These are phyloP conservation scores for Platyrinchus mystaceus DNA, from an alignment of 2,797 vertebrate species.

Conservation along the genomic window DNA sequence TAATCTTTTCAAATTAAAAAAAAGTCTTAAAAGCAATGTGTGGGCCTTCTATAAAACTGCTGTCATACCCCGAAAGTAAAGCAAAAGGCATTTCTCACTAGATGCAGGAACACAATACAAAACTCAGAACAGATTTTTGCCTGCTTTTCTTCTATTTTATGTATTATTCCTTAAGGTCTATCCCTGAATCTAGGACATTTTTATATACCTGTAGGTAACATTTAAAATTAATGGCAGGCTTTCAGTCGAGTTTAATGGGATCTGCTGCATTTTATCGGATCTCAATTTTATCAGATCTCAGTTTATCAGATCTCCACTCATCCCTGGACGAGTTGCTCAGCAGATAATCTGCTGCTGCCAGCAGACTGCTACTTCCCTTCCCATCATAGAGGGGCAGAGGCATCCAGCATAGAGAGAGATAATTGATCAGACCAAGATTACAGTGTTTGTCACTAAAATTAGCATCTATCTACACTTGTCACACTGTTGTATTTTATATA, in stretches of 20 bases:
- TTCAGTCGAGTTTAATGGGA: constrained; percentile 18
- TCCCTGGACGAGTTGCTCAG: background rate
- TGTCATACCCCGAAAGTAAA: background rate
- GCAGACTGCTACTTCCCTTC: background rate
- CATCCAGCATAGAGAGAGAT: background rate
- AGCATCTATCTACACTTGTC: background rate
- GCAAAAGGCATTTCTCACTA: constrained; percentile 1
- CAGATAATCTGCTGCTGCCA: background rate
- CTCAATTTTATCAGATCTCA: background rate
- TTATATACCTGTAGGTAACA: constrained; percentile 27
- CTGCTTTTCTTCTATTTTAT: constrained; percentile 32
- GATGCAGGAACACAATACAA: background rate
- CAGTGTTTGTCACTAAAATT: constrained; percentile 10
- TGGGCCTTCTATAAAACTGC: background rate
- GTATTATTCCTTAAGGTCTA: constrained; percentile 31
- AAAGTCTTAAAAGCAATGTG: background rate
- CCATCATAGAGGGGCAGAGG: background rate
- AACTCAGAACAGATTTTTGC: constrained; percentile 3
- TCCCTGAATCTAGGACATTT: constrained; percentile 36
- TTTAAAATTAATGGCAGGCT: constrained; percentile 22
- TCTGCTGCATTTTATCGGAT: constrained; percentile 9
- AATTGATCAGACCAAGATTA: constrained; percentile 29
- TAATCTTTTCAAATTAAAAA: constrained; percentile 13
- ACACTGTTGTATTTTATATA: background rate
- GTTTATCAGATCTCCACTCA: background rate